phyloP scores from a whole-genome alignment of 2,797 vertebrate species.

The Heterohyrax brucei region DNA sequence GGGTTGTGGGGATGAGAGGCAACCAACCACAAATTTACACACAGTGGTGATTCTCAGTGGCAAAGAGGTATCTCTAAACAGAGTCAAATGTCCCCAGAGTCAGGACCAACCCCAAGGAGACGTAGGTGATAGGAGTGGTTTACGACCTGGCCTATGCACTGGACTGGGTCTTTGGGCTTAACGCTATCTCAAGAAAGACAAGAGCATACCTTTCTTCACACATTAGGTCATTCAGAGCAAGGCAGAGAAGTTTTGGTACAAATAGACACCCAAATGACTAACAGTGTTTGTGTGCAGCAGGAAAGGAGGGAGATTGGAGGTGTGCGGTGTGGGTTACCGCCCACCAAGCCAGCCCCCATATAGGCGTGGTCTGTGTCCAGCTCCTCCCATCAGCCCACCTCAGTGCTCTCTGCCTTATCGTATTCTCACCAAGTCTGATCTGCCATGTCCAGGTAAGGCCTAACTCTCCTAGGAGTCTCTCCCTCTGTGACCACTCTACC shows the following conservation, averaged over 20 bases:
- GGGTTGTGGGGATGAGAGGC: neutral
- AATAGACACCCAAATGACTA: neutral
- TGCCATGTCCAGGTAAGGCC: neutral
- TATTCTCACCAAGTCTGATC: neutral
- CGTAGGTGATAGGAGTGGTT: neutral
- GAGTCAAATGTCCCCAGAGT: neutral
- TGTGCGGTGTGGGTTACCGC: neutral
- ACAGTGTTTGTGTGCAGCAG: neutral
- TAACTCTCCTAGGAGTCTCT: neutral
- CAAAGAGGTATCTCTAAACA: neutral
- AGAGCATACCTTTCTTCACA: neutral
- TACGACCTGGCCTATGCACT: neutral
- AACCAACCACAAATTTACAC: accelerated
- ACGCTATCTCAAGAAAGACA: neutral
- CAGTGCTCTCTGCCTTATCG: neutral
- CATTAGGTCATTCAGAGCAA: neutral
- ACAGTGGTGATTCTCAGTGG: neutral
- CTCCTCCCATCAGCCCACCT: neutral
- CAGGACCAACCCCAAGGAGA: neutral
- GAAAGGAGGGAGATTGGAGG: neutral
- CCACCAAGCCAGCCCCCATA: accelerated
- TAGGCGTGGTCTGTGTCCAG: neutral
- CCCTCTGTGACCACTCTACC: neutral
- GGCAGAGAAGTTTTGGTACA: neutral
- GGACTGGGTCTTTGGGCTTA: neutral